Evolutionary conservation across 2,797 vertebrate species (phyloP).

Genomic region (Esox lucius): DNA sequence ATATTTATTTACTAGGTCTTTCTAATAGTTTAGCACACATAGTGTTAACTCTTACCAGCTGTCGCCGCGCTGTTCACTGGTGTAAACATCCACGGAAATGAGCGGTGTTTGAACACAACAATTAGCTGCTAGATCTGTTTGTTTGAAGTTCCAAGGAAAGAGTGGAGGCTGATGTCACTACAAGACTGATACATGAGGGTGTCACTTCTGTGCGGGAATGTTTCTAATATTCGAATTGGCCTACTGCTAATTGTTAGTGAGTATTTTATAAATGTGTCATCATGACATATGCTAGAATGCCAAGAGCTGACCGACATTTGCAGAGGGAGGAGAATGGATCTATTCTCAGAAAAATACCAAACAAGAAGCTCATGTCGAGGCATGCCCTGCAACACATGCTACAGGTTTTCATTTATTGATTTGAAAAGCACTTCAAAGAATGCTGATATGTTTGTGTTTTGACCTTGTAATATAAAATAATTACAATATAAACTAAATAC

Average conservation of each 20-base stretch:
- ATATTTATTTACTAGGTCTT: background rate
- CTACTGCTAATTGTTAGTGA: constrained; percentile 2
- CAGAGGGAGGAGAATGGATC: constrained; percentile 7
- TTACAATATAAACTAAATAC: background rate
- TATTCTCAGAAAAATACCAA: constrained; percentile 10
- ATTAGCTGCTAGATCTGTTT: constrained; percentile 30
- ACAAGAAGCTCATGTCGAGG: constrained; percentile 43
- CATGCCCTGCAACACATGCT: constrained; percentile 23
- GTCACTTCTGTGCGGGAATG: constrained; percentile 9
- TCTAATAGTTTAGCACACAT: background rate
- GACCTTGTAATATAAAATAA: background rate
- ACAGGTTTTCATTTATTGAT: background rate
- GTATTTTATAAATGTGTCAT: background rate
- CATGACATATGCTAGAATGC: background rate
- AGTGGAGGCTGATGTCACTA: constrained; percentile 16
- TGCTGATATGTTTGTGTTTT: background rate
- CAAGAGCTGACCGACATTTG: background rate
- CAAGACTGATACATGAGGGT: background rate
- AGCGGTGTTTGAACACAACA: constrained; percentile 41
- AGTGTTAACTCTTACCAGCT: constrained; percentile 11
- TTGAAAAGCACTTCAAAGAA: background rate
- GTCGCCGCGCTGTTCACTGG: constrained; percentile 7
- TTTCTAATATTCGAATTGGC: background rate
- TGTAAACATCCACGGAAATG: constrained; percentile 47
- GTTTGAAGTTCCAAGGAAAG: constrained; percentile 23